phyloP scores from a whole-genome alignment of 2,113 vertebrate genomes.

The Bos taurus region DNA sequence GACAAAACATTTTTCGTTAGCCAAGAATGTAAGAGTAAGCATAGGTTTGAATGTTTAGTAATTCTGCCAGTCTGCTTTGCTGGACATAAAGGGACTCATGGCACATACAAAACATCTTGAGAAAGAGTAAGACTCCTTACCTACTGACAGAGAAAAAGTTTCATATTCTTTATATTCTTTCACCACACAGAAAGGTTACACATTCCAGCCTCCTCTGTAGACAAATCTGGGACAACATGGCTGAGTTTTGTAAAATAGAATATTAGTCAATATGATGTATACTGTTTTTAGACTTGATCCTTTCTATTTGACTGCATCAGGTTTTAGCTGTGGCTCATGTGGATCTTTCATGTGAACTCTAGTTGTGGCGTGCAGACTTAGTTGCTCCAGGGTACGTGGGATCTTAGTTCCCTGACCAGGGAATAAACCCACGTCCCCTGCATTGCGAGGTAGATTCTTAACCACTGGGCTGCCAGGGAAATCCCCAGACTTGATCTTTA shows the following conservation, averaged over 20 bases:
- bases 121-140: neutral
- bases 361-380: neutral
- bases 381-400: neutral
- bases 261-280: neutral
- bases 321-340: neutral
- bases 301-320: neutral
- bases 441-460: neutral
- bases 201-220: neutral
- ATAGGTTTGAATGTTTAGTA: neutral
- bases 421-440: neutral
- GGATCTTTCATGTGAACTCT: neutral
- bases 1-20: neutral
- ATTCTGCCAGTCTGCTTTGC: neutral
- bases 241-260: neutral
- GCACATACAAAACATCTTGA: neutral
- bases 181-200: neutral
- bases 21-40: neutral
- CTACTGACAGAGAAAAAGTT: neutral
- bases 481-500: neutral
- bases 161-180: neutral
- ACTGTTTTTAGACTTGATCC: neutral
- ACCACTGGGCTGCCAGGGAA: neutral
- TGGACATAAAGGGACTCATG: neutral
- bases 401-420: neutral
- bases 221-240: neutral